Conservation (phyloP, 2,797 vertebrate genomes). For the Mus spretus region DNA sequence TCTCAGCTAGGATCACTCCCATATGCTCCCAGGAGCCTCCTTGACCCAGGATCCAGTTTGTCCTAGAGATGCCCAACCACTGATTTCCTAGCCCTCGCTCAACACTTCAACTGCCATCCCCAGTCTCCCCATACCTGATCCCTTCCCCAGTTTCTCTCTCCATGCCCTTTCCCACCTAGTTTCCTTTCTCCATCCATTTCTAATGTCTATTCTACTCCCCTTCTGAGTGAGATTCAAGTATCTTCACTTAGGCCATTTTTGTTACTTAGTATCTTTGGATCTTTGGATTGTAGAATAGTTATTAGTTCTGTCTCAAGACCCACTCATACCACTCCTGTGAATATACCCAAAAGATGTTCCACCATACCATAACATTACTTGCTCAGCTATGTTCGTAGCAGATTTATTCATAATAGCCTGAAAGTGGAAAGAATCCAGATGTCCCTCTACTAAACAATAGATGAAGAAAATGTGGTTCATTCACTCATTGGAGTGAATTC, state of each 20-base stretch:
- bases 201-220: not conserved
- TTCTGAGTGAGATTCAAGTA: not conserved
- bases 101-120: not conserved
- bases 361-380: not conserved
- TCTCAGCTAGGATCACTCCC: not conserved
- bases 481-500: not conserved
- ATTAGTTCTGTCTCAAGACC: not conserved
- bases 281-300: not conserved
- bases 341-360: not conserved
- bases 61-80: not conserved
- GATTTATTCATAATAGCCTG: not conserved
- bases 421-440: not conserved
- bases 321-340: not conserved
- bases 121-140: not conserved
- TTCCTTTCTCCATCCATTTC: not conserved
- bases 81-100: not conserved
- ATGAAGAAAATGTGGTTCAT: not conserved
- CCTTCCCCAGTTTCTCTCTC: not conserved
- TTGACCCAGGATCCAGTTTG: not conserved
- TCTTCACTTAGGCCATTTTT: not conserved
- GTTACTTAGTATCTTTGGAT: not conserved
- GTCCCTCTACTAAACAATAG: not conserved
- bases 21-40: not conserved
- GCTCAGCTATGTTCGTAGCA: not conserved
- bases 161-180: not conserved